Evolutionary conservation across 2,797 vertebrate species (phyloP).

Genomic region (Taenioides sp.): DNA sequence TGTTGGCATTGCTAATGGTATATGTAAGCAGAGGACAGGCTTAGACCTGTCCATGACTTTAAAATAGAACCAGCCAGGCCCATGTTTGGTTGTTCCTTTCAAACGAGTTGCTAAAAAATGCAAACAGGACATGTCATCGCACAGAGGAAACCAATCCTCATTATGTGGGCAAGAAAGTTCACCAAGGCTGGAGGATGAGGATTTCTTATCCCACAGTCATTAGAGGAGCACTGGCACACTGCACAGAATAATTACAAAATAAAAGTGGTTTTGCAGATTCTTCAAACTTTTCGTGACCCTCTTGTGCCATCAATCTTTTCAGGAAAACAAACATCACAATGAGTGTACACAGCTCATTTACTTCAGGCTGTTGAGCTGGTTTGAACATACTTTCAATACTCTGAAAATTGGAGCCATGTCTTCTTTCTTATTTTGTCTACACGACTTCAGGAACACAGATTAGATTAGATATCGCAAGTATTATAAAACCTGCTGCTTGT

Average conservation of each 20-base stretch:
- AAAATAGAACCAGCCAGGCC: slow-evolving; percentile 70
- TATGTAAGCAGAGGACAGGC: slow-evolving; percentile 69
- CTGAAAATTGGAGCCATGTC: not conserved
- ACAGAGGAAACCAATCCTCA: slow-evolving; percentile 61
- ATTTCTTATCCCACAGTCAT: slow-evolving; percentile 49
- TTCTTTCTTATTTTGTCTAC: slow-evolving; percentile 9
- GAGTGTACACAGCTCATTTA: not conserved
- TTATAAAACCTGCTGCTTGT: not conserved
- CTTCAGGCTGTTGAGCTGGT: slow-evolving; percentile 15
- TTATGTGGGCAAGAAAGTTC: slow-evolving; percentile 41
- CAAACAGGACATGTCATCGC: slow-evolving; percentile 71
- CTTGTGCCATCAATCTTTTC: not conserved
- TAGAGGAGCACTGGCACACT: slow-evolving; percentile 21
- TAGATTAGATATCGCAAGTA: not conserved
- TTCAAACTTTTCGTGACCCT: not conserved
- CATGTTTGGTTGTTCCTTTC: slow-evolving; percentile 56
- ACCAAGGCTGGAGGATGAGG: slow-evolving; percentile 46
- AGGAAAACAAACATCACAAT: slow-evolving; percentile 2
- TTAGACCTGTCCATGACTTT: slow-evolving; percentile 73
- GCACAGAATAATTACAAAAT: slow-evolving; percentile 27
- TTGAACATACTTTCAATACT: slow-evolving; percentile 14
- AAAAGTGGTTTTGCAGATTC: slow-evolving; percentile 21
- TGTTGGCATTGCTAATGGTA: slow-evolving; percentile 77
- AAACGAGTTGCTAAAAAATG: slow-evolving; percentile 59
- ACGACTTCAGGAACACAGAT: not conserved